Conservation (phyloP, 2,888 invertebrate species). For the Phengaris alcon region DNA sequence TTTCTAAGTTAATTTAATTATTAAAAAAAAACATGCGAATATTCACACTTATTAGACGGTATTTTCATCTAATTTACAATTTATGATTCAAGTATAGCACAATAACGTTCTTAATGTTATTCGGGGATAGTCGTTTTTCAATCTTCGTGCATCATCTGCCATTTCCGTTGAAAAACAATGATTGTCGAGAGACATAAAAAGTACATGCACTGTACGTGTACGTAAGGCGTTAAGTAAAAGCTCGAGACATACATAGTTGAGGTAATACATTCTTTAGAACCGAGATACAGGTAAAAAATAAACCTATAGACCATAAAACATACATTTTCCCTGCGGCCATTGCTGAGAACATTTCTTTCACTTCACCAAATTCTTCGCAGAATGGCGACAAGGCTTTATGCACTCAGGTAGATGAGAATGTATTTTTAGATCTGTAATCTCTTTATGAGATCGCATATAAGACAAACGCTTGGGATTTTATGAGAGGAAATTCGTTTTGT, state of each 20-base stretch:
- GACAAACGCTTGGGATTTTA: background rate
- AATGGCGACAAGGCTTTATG: background rate
- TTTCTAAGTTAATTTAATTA: no score
- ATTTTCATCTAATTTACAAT: no score
- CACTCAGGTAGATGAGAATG: conserved; percentile 1
- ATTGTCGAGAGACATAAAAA: no score
- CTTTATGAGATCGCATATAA: background rate
- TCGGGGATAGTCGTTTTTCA: no score
- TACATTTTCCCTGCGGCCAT: background rate
- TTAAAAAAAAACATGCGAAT: background rate
- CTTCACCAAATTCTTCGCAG: background rate
- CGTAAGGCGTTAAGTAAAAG: background rate
- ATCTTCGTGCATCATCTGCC: no score
- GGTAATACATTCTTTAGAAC: background rate
- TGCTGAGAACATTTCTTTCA: background rate
- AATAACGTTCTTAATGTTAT: no score
- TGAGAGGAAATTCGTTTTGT: background rate
- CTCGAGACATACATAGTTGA: background rate
- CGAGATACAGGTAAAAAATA: no score
- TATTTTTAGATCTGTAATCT: conserved; percentile 25
- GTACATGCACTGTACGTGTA: no score
- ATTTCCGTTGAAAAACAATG: no score
- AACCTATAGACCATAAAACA: background rate
- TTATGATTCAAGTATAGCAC: no score
- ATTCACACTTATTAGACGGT: background rate